Base-by-base conservation (phyloP, 1,140 invertebrate genomes). In the Holotrichia oblita region DNA sequence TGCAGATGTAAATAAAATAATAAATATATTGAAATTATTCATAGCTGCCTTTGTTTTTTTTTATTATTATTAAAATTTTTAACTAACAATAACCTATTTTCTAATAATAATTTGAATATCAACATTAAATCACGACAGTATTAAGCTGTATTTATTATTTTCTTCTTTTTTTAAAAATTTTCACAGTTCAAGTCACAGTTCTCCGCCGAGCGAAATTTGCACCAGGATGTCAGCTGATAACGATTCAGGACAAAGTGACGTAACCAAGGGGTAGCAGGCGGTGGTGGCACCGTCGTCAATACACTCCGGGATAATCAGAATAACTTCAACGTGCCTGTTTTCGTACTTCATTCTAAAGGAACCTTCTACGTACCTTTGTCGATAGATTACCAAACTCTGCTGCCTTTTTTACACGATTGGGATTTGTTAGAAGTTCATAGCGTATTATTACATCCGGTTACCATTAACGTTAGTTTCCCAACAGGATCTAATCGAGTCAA, bases 291-390 rank as follows among this genome's bases (percentile, higher is more conserved):
- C 81, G 87, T 77, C 82, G 86, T 40, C 83, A 88, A 84, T 81
- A 86, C 75, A 76, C 75, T 40, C 78, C 77, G 76, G 72, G 75
- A 80, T 59, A 78, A 77, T 69, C 69, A 74, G 27, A 77, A 77
- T 59, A 76, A 78, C 55, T 88, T 88, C 41, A 86, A 84, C 75
- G 90, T 96, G 3, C 94, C 95, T 0, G 93, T 95, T 24, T 96
- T 96, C 85, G 93, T 93, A 0, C 87, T 97, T 0, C 95, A 96
- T 86, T 92, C 94, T 24, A 90, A 93, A 87, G 96, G 96, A 17
- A 93, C 94, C n/a, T 98, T 94, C 85, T 98, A 98, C 86, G 91
- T 98, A 73, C 97, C 97, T 4, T 86, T 98, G 59, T 95, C 95
- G n/a, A 90, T 98, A 14, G 95, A 97, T 80, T 92, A 93, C 73